Conservation (phyloP, 64 coral and sea anemone genomes). For the Cladopsammia gracilis region DNA sequence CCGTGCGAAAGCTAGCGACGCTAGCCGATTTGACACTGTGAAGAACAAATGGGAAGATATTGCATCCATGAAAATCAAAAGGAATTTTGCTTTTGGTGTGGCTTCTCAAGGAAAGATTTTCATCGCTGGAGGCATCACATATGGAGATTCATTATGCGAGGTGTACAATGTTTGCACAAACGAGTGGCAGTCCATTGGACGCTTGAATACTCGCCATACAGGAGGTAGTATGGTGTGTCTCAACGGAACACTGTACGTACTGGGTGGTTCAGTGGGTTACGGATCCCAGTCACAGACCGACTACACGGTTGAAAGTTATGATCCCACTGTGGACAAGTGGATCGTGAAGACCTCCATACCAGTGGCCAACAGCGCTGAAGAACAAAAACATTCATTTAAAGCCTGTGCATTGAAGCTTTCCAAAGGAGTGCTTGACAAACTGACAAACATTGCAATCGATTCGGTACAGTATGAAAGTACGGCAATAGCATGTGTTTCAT, state of each 20-base stretch:
- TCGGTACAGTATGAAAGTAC: too few relatives aligned
- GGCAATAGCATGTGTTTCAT: too few relatives aligned
- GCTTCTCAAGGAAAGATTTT: neutral
- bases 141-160: neutral
- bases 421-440: slow-evolving; percentile 2
- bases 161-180: neutral
- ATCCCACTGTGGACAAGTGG: neutral
- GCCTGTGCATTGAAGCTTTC: neutral
- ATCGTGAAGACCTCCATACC: neutral
- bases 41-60: slow-evolving; percentile 9
- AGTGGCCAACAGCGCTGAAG: neutral
- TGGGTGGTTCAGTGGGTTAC: neutral
- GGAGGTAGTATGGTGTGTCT: neutral
- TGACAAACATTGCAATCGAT: too few relatives aligned
- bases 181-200: neutral
- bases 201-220: neutral
- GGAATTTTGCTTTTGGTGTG: neutral
- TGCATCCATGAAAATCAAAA: neutral
- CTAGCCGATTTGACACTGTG: neutral
- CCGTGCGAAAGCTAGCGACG: neutral
- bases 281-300: neutral
- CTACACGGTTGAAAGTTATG: neutral
- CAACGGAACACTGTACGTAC: slow-evolving; percentile 1
- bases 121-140: neutral
- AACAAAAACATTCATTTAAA: neutral